Conservation (phyloP, 2,113 vertebrate genomes). For the Mixornis gularis region DNA sequence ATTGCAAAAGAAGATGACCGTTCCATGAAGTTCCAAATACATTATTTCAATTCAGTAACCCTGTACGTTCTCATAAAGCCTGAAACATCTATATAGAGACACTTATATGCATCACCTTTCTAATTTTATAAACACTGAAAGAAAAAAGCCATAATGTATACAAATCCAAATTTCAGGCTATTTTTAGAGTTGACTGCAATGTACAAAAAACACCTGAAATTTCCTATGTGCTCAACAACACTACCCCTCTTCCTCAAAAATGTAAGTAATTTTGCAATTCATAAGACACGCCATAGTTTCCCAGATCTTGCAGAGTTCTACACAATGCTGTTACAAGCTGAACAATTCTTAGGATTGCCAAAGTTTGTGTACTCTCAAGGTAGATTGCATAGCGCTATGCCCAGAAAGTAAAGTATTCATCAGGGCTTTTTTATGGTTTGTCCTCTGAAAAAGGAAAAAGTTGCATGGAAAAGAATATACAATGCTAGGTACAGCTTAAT, state of each 20-base stretch:
- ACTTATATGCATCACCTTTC: not conserved
- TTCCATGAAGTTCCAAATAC: not conserved
- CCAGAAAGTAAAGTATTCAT: not conserved
- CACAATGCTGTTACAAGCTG: not conserved
- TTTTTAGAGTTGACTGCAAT: not conserved
- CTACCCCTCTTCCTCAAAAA: not conserved
- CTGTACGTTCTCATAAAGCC: not conserved
- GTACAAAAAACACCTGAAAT: not conserved
- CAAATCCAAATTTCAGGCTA: not conserved
- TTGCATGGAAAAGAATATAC: conserved; percentile 16
- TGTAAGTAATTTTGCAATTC: not conserved
- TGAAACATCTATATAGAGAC: not conserved
- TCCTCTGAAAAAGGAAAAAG: not conserved
- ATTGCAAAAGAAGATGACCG: not conserved
- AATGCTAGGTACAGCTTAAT: conserved; percentile 32
- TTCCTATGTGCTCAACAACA: not conserved
- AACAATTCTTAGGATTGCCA: not conserved
- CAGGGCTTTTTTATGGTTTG: not conserved
- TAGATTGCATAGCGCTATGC: not conserved
- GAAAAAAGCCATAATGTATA: not conserved
- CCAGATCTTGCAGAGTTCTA: not conserved
- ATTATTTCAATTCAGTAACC: not conserved
- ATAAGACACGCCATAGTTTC: not conserved
- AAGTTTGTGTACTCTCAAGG: not conserved
- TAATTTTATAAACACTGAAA: not conserved